These are phyloP conservation scores for Ceyx melanurus DNA, from an alignment of 2,113 vertebrate species.

Conservation along the genomic window DNA sequence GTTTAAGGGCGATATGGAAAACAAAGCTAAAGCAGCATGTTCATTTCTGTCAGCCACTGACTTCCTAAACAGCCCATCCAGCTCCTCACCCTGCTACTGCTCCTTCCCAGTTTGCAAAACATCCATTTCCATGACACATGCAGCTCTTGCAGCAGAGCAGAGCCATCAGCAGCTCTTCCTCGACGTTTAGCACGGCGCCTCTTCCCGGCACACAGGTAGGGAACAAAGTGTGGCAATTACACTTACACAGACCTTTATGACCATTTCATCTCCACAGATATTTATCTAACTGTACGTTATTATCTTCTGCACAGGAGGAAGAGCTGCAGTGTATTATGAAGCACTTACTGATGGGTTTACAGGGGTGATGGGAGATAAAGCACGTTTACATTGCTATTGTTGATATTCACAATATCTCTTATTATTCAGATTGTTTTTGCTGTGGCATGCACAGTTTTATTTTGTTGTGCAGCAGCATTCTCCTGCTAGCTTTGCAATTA, in stretches of 20 bases:
- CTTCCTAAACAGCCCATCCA: background rate
- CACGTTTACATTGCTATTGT: background rate
- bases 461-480: background rate
- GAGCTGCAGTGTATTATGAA: background rate
- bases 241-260: background rate
- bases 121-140: background rate
- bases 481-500: background rate
- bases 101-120: slow-evolving; percentile 16
- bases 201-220: slow-evolving; percentile 1
- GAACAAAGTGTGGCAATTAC: slow-evolving; percentile 2
- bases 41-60: background rate
- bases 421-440: background rate
- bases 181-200: background rate
- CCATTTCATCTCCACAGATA: background rate
- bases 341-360: background rate
- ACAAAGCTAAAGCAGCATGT: background rate
- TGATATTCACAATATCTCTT: background rate
- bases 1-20: background rate
- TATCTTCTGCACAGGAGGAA: background rate
- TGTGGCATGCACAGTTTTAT: background rate
- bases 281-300: background rate
- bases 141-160: background rate
- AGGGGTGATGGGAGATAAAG: background rate
- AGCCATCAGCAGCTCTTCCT: background rate
- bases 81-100: background rate